phyloP scores from a whole-genome alignment of 2,113 vertebrate genomes.

The Dasyprocta punctata region DNA sequence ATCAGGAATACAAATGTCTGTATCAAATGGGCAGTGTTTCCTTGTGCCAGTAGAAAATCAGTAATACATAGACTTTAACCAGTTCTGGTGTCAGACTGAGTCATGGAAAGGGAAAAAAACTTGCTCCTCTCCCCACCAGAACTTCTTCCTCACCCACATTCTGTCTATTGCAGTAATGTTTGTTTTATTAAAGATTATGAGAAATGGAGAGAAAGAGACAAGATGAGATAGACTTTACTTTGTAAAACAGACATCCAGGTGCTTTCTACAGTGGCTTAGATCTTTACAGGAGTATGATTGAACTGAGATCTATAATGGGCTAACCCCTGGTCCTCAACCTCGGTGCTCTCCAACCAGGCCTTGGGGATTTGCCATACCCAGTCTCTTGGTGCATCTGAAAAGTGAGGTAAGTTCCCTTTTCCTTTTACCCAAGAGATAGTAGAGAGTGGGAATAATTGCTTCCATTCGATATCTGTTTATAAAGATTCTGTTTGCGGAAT shows the following conservation, averaged over 20 bases:
- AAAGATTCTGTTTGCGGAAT: slow-evolving; percentile 53
- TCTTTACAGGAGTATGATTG: neutral
- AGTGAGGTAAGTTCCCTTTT: slow-evolving; percentile 34
- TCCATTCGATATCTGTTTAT: neutral
- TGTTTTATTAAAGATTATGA: slow-evolving; percentile 21
- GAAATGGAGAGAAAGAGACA: neutral
- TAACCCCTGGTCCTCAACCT: neutral
- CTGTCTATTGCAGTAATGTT: neutral
- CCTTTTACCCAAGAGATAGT: neutral
- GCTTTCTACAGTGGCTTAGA: neutral
- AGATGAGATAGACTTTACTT: neutral
- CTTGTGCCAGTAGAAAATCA: slow-evolving; percentile 30
- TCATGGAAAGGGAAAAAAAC: slow-evolving; percentile 1
- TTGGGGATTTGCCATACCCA: slow-evolving; percentile 51
- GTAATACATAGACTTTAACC: neutral
- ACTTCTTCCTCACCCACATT: neutral
- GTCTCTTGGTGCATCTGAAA: slow-evolving; percentile 19
- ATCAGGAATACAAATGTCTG: neutral
- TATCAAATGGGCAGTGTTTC: slow-evolving; percentile 15
- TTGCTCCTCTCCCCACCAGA: neutral
- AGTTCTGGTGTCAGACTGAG: slow-evolving; percentile 23
- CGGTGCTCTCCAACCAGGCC: neutral
- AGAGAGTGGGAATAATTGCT: neutral
- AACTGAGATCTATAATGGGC: neutral
- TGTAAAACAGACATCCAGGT: neutral